A percentile compares a stretch with the other conserved stretches of the same genome.
Evolutionary conservation across 2,888 invertebrate species (phyloP).

Genomic region (Pelosia muscerda): DNA sequence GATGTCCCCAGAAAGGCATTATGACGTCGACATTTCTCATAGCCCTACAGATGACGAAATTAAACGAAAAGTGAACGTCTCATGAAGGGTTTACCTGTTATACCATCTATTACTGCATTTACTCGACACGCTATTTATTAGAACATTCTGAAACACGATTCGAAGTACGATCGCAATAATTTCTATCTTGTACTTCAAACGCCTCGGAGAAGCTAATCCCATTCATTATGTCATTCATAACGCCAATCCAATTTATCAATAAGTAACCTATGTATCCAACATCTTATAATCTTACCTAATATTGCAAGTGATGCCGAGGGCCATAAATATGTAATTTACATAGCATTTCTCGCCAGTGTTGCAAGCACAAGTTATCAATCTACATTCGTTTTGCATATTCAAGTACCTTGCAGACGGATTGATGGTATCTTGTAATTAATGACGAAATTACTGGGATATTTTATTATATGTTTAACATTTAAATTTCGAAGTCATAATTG

Average conservation of each 20-base stretch:
- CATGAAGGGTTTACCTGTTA: background rate
- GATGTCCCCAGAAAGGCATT: too few species aligned
- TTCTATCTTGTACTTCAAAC: background rate
- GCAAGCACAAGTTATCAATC: constrained; percentile 15
- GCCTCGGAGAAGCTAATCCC: background rate
- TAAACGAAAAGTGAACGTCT: too few species aligned
- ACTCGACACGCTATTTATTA: background rate
- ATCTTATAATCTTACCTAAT: constrained; percentile 27
- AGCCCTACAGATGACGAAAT: too few species aligned
- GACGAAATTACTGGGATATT: constrained; percentile 44
- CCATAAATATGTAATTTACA: constrained; percentile 43
- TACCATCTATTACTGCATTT: background rate
- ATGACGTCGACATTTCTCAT: too few species aligned
- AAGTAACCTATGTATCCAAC: constrained; percentile 1
- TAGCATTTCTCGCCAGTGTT: constrained; percentile 38
- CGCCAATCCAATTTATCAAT: background rate
- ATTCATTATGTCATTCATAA: background rate
- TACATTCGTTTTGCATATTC: constrained; percentile 41
- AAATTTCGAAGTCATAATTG: background rate
- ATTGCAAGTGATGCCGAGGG: constrained; percentile 29
- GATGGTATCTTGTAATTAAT: constrained; percentile 37
- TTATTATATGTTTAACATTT: constrained; percentile 22
- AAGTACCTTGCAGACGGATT: constrained; percentile 34
- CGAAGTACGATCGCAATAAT: background rate
- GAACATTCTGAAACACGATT: background rate